Evolutionary conservation across 2,797 vertebrate species (phyloP), one percentile per base, ranked within the genome.

Genomic region (Semotilus atromaculatus): DNA sequence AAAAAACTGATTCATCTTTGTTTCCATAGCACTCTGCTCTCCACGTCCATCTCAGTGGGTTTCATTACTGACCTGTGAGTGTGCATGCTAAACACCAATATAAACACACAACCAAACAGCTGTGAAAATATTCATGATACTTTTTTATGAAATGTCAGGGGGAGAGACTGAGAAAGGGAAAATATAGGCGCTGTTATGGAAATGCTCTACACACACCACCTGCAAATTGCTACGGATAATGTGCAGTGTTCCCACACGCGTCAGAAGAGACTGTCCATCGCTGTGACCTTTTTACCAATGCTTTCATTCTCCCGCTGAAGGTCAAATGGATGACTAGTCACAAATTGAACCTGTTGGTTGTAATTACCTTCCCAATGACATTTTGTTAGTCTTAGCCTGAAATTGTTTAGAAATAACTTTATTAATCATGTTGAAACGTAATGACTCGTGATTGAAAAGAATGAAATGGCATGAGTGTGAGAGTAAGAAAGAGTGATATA

Each of bases 211-310:
- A 62, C 38, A 79, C 71, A 53, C 31, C 82, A 67, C 34, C 82
- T 76, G 36, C 29, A 75, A 55, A 60, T 38, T 55, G 64, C 55
- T 62, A 78, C 55, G 76, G 78, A 78, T 86, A 79, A 79, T 88
- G 88, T 85, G 80, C 55, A 36, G 86, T 16, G 79, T 81, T 26
- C 7, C 43, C 51, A 71, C 71, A 89, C 43, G 83, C 86, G 89
- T 90, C 88, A 86, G 76, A 85, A 88, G 85, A 90, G 89, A 88
- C 87, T 89, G 92, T 93, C 90, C 91, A 89, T 93, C 87, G 86
- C 86, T 53, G 48, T 94, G 92, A 94, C 91, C 93, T 94, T 94
- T 87, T 92, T 82, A 88, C 89, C 89, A 90, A 86, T 89, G 85
- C 89, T 77, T 91, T 91, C 90, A 45, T 51, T 74, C n/a, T 86